These are phyloP conservation scores for Trichoplusia ni DNA, from an alignment of 1,140 invertebrate species.

Conservation along the genomic window DNA sequence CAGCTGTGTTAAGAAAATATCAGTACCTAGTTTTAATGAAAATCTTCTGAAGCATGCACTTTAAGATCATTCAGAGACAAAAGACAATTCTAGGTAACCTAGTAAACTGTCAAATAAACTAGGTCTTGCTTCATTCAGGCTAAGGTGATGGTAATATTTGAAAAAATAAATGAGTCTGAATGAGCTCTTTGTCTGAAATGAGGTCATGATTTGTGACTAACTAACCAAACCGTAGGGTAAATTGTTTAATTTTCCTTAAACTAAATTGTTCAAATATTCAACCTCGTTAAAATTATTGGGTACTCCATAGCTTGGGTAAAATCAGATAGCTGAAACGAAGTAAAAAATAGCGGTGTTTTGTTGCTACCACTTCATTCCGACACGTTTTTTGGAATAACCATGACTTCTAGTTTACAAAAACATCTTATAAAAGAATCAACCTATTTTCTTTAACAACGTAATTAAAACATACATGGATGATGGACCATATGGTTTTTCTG, in stretches of 20 bases:
- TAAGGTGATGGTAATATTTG: neutral
- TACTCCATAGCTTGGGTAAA: too few relatives aligned
- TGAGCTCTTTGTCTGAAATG: neutral
- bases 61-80: too few relatives aligned
- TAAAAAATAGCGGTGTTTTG: too few relatives aligned
- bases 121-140: too few relatives aligned
- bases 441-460: neutral
- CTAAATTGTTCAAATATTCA: neutral
- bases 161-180: neutral
- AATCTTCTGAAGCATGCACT: too few relatives aligned
- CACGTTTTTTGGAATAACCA: too few relatives aligned
- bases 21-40: too few relatives aligned
- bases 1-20: too few relatives aligned
- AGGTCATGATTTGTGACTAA: neutral
- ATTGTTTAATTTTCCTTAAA: neutral
- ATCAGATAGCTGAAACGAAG: too few relatives aligned
- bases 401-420: neutral
- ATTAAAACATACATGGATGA: conserved; percentile 1
- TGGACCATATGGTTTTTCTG: neutral
- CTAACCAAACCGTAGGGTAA: neutral
- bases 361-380: too few relatives aligned
- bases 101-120: too few relatives aligned
- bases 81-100: too few relatives aligned
- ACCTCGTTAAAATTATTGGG: neutral
- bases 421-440: neutral